These are phyloP conservation scores for Drosophila colorata DNA, from an alignment of 2,888 invertebrate genomes.

Conservation along the genomic window DNA sequence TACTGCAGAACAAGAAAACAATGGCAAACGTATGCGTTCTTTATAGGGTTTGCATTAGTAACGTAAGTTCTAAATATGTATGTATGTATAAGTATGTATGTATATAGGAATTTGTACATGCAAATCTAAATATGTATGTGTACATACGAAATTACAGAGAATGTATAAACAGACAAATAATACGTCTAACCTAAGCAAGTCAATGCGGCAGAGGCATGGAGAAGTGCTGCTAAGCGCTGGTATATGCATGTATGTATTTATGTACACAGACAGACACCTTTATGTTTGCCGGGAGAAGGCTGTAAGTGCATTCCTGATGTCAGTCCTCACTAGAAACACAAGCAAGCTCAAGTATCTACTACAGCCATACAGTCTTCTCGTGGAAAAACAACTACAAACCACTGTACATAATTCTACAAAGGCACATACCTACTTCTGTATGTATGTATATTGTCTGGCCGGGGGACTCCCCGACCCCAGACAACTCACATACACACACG, in stretches of 20 bases:
- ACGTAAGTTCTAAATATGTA: constrained; percentile 10
- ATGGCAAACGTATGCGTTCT: constrained; percentile 19
- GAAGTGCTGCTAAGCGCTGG: background rate
- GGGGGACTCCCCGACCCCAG: constrained; percentile 15
- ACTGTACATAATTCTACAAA: no score
- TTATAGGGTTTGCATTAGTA: constrained; percentile 36
- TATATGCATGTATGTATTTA: background rate
- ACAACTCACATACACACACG: background rate
- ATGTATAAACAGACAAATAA: constrained; percentile 28
- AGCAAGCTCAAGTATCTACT: constrained; percentile 10
- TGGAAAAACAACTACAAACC: no score
- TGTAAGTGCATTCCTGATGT: constrained; percentile 14
- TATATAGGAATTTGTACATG: constrained; percentile 1
- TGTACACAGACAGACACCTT: constrained; percentile 2
- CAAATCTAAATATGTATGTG: constrained; percentile 1
- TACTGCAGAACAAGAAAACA: constrained; percentile 21
- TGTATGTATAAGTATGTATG: background rate
- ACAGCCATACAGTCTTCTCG: background rate
- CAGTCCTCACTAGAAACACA: constrained; percentile 8
- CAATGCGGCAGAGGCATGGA: constrained; percentile 2
- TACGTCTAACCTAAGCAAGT: constrained; percentile 22
- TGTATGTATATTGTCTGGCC: constrained; percentile 25
- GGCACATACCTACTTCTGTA: constrained; percentile 8
- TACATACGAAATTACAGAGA: background rate
- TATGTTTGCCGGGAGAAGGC: constrained; percentile 3